A percentile compares a stretch with the other conserved stretches of the same genome.
Evolutionary conservation across 2,113 vertebrate species (phyloP).

Genomic region (Pleuronectes platessa): DNA sequence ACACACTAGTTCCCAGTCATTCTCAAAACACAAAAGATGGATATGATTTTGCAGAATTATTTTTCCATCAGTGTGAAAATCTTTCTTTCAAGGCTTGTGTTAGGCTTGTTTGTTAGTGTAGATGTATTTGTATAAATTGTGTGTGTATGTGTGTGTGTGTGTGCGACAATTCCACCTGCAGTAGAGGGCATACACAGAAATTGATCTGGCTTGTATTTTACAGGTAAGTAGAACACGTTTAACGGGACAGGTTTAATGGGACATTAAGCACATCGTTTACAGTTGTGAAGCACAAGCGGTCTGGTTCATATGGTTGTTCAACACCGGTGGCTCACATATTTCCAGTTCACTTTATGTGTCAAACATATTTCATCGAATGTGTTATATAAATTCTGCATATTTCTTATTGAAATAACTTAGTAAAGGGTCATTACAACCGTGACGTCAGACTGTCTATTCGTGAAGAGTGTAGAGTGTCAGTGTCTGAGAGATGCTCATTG

Average conservation of each 20-base stretch:
- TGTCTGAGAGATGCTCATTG: neutral
- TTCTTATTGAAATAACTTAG: neutral
- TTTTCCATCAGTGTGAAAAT: constrained; percentile 25
- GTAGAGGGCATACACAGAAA: neutral
- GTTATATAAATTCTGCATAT: neutral
- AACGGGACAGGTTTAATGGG: neutral
- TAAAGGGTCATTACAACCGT: neutral
- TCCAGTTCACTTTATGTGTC: neutral
- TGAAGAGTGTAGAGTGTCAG: neutral
- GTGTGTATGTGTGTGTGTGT: neutral
- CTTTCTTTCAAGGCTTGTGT: constrained; percentile 16
- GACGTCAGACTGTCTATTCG: neutral
- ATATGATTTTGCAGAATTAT: constrained; percentile 35
- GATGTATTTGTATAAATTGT: neutral
- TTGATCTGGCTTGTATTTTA: constrained; percentile 1
- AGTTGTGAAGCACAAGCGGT: neutral
- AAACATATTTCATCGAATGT: neutral
- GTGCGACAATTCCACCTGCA: constrained; percentile 1
- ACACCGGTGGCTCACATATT: neutral
- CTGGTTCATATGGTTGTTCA: neutral
- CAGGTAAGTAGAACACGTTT: neutral
- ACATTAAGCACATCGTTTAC: neutral
- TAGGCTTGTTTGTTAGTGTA: neutral
- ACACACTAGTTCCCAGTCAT: too few relatives aligned
- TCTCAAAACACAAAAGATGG: neutral